A percentile compares a stretch with the other conserved stretches of the same genome.
phyloP scores from a whole-genome alignment of 2,113 vertebrate species.

The Bothrops jararaca region DNA sequence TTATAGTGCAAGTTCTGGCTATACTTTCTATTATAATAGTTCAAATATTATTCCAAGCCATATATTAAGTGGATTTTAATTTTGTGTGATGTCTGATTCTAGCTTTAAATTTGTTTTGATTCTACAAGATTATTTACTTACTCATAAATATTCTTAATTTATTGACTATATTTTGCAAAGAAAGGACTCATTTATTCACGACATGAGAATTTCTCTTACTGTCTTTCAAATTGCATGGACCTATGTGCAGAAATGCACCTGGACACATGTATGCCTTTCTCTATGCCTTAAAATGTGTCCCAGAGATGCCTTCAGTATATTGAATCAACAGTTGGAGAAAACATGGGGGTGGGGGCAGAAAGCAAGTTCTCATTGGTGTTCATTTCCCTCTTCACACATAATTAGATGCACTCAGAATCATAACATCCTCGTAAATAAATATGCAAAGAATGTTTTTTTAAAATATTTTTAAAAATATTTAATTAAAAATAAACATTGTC shows the following conservation, averaged over 20 bases:
- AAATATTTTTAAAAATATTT: neutral
- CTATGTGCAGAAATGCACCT: neutral
- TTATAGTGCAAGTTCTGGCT: neutral
- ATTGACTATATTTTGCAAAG: neutral
- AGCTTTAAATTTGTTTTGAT: neutral
- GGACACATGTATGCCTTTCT: neutral
- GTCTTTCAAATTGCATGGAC: neutral
- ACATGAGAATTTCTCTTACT: neutral
- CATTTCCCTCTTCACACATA: neutral
- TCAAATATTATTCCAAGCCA: neutral
- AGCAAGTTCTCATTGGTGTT: neutral
- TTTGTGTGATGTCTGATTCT: neutral
- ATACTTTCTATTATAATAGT: neutral
- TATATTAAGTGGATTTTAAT: neutral
- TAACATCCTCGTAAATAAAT: neutral
- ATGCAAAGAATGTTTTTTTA: neutral
- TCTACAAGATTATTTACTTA: neutral
- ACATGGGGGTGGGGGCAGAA: neutral
- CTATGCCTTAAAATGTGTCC: neutral
- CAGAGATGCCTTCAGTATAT: neutral
- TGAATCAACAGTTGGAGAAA: neutral
- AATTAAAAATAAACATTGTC: neutral
- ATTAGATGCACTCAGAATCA: neutral
- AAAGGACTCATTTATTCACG: neutral
- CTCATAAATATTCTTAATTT: neutral